Evolutionary conservation across 1,140 invertebrate genomes (phyloP).

Genomic region (Dendroctonus valens): DNA sequence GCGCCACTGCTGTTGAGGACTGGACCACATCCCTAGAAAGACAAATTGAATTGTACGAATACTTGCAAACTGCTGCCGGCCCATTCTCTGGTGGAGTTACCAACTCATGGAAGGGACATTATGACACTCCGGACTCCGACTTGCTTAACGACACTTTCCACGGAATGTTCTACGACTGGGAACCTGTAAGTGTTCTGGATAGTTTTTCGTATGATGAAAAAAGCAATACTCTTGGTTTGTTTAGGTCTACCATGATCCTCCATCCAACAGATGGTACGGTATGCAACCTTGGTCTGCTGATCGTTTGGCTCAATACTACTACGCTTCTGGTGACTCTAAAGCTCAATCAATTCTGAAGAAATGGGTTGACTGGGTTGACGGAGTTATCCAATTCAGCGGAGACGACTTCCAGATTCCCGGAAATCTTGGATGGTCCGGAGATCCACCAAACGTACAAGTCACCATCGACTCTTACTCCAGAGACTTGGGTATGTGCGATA

Average conservation of each 20-base stretch:
- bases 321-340: constrained; percentile 33
- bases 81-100: constrained; percentile 36
- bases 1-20: constrained; percentile 32
- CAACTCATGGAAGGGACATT: constrained; percentile 35
- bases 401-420: constrained; percentile 24
- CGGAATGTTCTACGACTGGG: constrained; percentile 38
- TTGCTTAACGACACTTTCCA: constrained; percentile 33
- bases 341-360: constrained; percentile 25
- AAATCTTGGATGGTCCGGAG: constrained; percentile 25
- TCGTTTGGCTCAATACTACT: constrained; percentile 36
- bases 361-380: constrained; percentile 29
- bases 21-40: constrained; percentile 29
- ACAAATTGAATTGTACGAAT: constrained; percentile 36
- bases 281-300: constrained; percentile 38
- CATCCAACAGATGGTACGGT: constrained; percentile 39
- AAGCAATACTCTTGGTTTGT: background rate
- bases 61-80: constrained; percentile 32
- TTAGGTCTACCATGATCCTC: constrained; percentile 34
- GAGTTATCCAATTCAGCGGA: constrained; percentile 18
- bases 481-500: constrained; percentile 21
- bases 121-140: constrained; percentile 23
- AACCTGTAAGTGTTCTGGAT: constrained; percentile 21
- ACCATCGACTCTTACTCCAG: constrained; percentile 9
- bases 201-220: background rate
- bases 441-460: constrained; percentile 31